Conservation (phyloP, 2,797 vertebrate species). For the Xenops minutus region DNA sequence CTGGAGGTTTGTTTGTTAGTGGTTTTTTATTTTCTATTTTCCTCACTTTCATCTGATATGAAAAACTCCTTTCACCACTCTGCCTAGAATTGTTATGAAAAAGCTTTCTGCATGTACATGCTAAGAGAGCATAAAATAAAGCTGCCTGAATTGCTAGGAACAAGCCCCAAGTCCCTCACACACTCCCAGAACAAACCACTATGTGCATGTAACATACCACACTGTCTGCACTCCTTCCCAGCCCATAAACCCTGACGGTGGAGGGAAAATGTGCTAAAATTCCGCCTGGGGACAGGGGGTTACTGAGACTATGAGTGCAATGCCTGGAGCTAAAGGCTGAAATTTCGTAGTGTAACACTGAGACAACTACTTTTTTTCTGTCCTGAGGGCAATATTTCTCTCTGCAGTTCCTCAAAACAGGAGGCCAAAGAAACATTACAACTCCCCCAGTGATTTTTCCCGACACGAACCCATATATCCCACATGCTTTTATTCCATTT, state of each 20-base stretch:
- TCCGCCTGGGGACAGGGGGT: not conserved
- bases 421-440: not conserved
- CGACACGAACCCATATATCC: not conserved
- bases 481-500: not conserved
- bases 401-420: not conserved
- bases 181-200: not conserved
- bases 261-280: not conserved
- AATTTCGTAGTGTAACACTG: not conserved
- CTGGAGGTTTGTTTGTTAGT: fast-evolving
- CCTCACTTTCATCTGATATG: not conserved
- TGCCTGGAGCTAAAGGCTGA: not conserved
- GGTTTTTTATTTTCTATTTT: not conserved
- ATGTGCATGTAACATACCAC: not conserved
- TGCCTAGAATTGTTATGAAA: not conserved
- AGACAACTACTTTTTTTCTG: not conserved
- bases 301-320: not conserved
- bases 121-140: conserved; percentile 13
- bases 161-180: not conserved
- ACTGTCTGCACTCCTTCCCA: not conserved
- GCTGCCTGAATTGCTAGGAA: not conserved
- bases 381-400: conserved; percentile 16
- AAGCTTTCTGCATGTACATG: not conserved
- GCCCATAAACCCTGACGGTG: not conserved
- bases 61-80: not conserved
- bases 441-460: not conserved